phyloP scores from a whole-genome alignment of 2,888 invertebrate species.

The Apocheima hispidaria region DNA sequence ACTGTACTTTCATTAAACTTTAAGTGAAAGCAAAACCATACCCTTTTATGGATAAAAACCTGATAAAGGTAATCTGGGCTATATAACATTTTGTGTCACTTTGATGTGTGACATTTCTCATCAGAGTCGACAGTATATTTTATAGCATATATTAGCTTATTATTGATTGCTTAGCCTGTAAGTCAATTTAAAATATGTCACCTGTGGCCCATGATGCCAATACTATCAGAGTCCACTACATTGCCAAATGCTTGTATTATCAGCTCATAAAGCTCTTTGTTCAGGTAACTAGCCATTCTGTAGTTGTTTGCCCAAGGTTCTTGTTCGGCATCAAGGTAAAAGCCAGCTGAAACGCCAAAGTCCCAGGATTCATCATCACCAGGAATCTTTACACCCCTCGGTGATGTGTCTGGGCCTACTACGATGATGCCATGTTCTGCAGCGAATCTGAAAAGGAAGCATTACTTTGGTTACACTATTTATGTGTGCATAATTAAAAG shows the following conservation, averaged over 20 bases:
- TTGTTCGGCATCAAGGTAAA: constrained; percentile 96
- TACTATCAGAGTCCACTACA: constrained; percentile 81
- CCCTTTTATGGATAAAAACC: too few species aligned
- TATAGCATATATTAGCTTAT: neutral
- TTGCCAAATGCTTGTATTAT: constrained; percentile 90
- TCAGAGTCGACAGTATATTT: too few species aligned
- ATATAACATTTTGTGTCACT: too few species aligned
- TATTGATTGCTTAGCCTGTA: too few species aligned
- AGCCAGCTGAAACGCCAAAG: constrained; percentile 98
- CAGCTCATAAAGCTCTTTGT: constrained; percentile 92
- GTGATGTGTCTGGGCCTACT: constrained; percentile 98
- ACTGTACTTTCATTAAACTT: too few species aligned
- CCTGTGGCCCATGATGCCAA: constrained; percentile 94
- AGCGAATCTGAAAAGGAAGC: constrained; percentile 89
- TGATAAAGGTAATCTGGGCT: too few species aligned
- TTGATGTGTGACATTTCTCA: too few species aligned
- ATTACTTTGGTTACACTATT: too few species aligned
- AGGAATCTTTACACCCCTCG: constrained; percentile 94
- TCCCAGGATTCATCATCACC: constrained; percentile 97
- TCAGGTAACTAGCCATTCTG: constrained; percentile 98
- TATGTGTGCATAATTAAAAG: too few species aligned
- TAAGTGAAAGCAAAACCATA: too few species aligned
- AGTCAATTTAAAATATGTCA: constrained; percentile 51
- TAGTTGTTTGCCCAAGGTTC: constrained; percentile 98
- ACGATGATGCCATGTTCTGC: constrained; percentile 94